Percentiles rank a stretch among this genome's conserved stretches.
Evolutionary conservation across 2,113 vertebrate species (phyloP).

Genomic region (Crotalus horridus): DNA sequence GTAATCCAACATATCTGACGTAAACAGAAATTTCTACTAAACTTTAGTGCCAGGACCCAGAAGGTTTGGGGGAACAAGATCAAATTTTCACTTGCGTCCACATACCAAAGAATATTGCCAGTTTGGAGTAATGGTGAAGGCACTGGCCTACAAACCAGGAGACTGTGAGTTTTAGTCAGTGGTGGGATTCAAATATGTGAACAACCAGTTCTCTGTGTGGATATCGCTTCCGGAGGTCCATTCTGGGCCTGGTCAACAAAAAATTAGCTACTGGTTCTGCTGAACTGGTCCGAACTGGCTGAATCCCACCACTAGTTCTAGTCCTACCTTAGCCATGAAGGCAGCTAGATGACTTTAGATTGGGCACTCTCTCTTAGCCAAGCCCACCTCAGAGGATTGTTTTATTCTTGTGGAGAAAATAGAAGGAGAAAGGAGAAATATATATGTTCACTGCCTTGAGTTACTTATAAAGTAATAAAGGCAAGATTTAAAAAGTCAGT

Average conservation of each 20-base stretch:
- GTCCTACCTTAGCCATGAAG: background rate
- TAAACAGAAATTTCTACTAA: background rate
- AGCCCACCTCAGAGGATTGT: background rate
- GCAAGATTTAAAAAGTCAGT: background rate
- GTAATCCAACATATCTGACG: background rate
- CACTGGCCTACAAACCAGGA: background rate
- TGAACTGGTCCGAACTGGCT: no score
- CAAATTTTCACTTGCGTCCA: conserved; percentile 8
- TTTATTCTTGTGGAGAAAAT: background rate
- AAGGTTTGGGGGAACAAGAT: background rate
- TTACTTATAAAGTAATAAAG: background rate
- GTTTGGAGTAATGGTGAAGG: background rate
- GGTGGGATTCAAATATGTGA: no score
- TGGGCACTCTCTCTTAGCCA: background rate
- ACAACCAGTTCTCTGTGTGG: no score
- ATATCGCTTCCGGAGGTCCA: no score
- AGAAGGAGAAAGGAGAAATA: background rate
- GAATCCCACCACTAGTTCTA: background rate
- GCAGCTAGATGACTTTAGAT: background rate
- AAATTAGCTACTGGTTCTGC: no score
- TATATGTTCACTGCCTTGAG: background rate
- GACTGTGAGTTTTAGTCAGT: background rate
- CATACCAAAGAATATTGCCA: background rate
- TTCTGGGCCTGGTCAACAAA: no score
- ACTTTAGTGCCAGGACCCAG: conserved; percentile 10